phyloP scores from a whole-genome alignment of 2,113 vertebrate genomes.

The Channa argus region DNA sequence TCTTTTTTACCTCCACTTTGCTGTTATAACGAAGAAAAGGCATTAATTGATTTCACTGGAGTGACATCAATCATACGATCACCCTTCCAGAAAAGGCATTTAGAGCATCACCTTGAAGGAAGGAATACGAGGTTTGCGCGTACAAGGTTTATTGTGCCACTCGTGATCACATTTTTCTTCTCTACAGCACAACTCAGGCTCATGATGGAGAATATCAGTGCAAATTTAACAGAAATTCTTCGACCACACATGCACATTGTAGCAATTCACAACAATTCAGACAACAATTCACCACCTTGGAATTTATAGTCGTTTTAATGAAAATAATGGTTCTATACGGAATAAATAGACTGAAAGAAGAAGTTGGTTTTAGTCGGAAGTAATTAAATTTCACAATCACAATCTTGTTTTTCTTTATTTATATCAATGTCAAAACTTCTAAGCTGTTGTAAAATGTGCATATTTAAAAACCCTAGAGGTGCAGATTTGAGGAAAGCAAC shows the following conservation, averaged over 20 bases:
- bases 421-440: background rate
- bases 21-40: background rate
- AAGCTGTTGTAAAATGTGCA: background rate
- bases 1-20: background rate
- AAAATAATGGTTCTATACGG: background rate
- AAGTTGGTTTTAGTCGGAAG: background rate
- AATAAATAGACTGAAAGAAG: background rate
- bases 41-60: slow-evolving; percentile 9
- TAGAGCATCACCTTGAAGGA: background rate
- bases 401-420: too few species aligned
- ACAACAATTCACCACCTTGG: background rate
- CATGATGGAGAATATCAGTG: background rate
- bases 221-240: background rate
- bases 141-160: background rate
- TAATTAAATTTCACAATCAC: too few species aligned
- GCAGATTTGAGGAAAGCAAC: background rate
- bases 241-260: too few species aligned
- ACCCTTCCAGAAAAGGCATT: background rate
- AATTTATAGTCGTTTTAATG: background rate
- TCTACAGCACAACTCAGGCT: background rate
- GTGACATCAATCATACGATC: background rate
- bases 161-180: background rate
- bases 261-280: too few species aligned
- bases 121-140: background rate
- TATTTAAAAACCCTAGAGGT: background rate